Percentiles rank a stretch among this genome's conserved stretches.
These are phyloP conservation scores for Leptobrachium leishanense DNA, from an alignment of 2,113 vertebrate species.

Conservation along the genomic window DNA sequence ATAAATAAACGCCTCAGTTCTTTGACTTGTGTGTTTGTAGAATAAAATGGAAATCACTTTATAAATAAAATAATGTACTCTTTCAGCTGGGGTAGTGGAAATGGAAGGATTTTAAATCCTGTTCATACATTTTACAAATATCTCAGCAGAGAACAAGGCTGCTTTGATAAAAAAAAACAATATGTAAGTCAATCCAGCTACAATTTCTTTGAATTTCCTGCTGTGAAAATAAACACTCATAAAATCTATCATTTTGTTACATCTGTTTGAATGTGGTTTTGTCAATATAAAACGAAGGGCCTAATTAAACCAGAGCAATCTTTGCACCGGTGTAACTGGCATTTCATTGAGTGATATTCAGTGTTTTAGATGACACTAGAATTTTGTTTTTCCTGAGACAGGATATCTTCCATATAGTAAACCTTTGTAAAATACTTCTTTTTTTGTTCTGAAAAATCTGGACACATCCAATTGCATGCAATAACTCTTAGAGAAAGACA, in stretches of 20 bases:
- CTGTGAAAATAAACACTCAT: conserved; percentile 41
- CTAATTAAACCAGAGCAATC: conserved; percentile 34
- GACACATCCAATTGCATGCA: no score
- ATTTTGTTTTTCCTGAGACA: neutral
- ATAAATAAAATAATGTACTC: neutral
- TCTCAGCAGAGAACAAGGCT: conserved; percentile 30
- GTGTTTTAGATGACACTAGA: conserved; percentile 2
- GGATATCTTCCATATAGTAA: no score
- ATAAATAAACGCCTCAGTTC: neutral
- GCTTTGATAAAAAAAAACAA: conserved; percentile 42
- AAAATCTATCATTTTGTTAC: conserved; percentile 44
- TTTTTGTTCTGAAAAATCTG: no score
- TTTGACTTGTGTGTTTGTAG: conserved; percentile 2
- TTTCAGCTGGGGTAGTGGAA: conserved; percentile 6
- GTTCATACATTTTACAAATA: conserved; percentile 29
- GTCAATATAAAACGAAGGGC: conserved; percentile 27
- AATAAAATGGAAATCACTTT: neutral
- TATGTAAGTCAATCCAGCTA: conserved; percentile 40
- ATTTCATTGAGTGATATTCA: conserved; percentile 21
- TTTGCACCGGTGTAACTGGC: conserved; percentile 18
- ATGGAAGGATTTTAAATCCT: conserved; percentile 4
- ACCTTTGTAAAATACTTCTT: no score
- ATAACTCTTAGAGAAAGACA: no score
- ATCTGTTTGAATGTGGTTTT: conserved; percentile 36
- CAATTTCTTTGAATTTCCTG: conserved; percentile 29